These are phyloP conservation scores for Tyria jacobaeae DNA, from an alignment of 2,888 invertebrate species.

Conservation along the genomic window DNA sequence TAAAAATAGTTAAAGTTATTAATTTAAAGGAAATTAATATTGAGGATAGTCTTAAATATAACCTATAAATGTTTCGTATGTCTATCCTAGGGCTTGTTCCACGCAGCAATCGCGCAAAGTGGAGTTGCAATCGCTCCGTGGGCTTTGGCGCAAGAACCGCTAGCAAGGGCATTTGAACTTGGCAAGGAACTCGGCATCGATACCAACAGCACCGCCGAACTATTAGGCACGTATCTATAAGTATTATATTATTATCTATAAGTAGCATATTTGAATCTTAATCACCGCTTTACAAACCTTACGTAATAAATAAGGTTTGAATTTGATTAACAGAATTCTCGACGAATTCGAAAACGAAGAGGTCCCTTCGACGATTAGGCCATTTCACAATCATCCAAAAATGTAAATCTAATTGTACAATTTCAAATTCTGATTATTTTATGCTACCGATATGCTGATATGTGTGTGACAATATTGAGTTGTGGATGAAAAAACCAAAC, in stretches of 20 bases:
- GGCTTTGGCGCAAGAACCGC: conserved; percentile 85
- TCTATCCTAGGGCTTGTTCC: conserved; percentile 83
- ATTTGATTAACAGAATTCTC: background rate
- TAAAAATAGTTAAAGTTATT: background rate
- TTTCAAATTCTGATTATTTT: too few relatives aligned
- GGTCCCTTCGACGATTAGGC: too few relatives aligned
- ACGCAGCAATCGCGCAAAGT: conserved; percentile 88
- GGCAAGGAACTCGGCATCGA: conserved; percentile 87
- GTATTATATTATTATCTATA: too few relatives aligned
- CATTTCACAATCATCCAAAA: too few relatives aligned
- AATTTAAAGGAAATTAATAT: background rate
- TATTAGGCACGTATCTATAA: conserved; percentile 73
- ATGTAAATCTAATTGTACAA: too few relatives aligned
- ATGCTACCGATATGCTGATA: too few relatives aligned
- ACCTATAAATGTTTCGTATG: background rate
- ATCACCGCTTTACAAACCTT: background rate
- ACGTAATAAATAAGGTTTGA: background rate
- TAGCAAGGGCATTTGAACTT: conserved; percentile 83
- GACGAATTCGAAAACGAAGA: background rate
- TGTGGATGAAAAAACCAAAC: too few relatives aligned
- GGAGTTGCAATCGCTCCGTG: conserved; percentile 88
- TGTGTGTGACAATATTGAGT: too few relatives aligned
- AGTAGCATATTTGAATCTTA: background rate
- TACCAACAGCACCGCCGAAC: conserved; percentile 85
- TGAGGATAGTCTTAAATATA: too few relatives aligned